Evolutionary conservation across 2,113 vertebrate species (phyloP).

Genomic region (Phasianus colchicus): DNA sequence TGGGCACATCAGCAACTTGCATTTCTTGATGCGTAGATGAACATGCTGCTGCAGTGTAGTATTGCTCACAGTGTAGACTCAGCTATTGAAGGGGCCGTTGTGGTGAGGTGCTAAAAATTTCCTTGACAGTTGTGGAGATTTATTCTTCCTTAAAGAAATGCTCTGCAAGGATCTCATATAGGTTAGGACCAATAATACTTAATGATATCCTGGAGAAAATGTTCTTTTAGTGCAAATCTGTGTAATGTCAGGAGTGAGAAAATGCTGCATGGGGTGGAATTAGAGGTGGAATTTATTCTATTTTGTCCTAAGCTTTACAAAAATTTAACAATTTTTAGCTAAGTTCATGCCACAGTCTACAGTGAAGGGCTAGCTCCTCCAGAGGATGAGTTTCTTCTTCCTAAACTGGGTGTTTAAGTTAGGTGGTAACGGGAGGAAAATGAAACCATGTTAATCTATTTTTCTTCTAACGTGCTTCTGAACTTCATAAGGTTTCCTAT

Average conservation of each 20-base stretch:
- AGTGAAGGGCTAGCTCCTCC: neutral
- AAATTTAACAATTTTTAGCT: neutral
- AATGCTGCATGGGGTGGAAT: neutral
- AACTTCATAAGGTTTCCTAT: neutral
- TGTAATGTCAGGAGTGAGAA: neutral
- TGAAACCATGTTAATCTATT: neutral
- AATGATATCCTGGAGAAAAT: neutral
- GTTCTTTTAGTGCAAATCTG: neutral
- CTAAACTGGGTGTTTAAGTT: neutral
- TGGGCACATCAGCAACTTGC: neutral
- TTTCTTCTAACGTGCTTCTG: neutral
- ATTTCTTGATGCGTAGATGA: neutral
- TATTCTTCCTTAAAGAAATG: neutral
- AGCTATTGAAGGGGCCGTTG: accelerated
- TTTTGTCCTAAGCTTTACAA: neutral
- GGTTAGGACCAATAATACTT: neutral
- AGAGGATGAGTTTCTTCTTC: neutral
- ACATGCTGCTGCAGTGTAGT: neutral
- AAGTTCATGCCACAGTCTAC: neutral
- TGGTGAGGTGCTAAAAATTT: neutral
- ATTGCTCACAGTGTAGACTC: neutral
- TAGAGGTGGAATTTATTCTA: neutral
- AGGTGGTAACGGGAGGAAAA: neutral
- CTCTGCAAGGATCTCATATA: neutral
- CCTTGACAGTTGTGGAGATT: neutral